Base-by-base conservation (phyloP, 2,113 vertebrate genomes). In the Hyaena hyaena region DNA sequence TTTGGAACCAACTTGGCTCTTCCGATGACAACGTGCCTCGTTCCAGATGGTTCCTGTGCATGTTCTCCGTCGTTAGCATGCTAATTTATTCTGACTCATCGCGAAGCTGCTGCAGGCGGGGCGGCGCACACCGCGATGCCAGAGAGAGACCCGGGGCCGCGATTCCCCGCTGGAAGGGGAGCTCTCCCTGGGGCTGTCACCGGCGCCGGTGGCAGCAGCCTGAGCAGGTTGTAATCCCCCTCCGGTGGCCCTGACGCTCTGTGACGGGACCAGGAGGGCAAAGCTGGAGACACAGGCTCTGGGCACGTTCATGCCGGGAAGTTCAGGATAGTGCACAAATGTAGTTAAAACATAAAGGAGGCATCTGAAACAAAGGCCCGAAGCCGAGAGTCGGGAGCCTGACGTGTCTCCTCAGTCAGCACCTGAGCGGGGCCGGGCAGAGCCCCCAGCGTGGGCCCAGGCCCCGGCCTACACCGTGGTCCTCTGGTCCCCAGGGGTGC, bases 81-180 rank as follows among this genome's bases (percentile, higher is more conserved):
- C 98, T 98, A 99, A 99, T 98, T 71, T 98, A 99, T 99, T 99
- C 98, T 98, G 98, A 98, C 97, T 98, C 98, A 98, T 96, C 97
- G 97, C 91, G 82, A 81, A 93, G 97, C 98, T 97, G 95, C 95
- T 96, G 88, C 97, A 85, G 92, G 90, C 33, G 24, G 63, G 94
- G 66, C 3, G 88, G 71, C 33, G 0, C 48, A 84, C 97, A 97
- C 98, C 97, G 97, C 97, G 5, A 24, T 65, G 94, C 94, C 69
- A 77, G 84, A 66, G 55, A 69, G 7, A 43, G 92, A 86, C 96
- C 97, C 88, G 96, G 95, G 98, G 88, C 79, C 58, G 55, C 53
- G 97, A 92, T 33, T 81, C 96, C 84, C 96, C 95, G 94, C 90
- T 90, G 39, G 93, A 94, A 45, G 5, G 39, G 86, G 53, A 45